phyloP scores from a whole-genome alignment of 1,140 invertebrate species.

The Euura saliciscinereae region DNA sequence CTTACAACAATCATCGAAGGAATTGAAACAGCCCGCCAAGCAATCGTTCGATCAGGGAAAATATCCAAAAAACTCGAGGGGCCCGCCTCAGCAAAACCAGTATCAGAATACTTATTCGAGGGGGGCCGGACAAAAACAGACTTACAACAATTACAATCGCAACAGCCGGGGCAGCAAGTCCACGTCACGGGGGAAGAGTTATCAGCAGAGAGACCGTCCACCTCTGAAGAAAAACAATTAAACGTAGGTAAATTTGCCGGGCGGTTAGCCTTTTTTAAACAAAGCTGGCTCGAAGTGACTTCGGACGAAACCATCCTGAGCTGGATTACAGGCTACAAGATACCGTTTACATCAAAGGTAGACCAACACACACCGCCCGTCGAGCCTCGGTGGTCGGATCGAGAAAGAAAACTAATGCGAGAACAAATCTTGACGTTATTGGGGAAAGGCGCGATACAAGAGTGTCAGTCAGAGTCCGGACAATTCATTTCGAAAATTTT shows the following conservation, averaged over 20 bases:
- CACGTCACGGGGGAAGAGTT: not conserved
- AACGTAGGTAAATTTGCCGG: conserved; percentile 16
- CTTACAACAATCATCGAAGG: conserved; percentile 17
- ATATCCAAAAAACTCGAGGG: conserved; percentile 21
- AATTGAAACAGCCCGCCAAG: conserved; percentile 18
- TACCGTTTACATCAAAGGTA: not conserved
- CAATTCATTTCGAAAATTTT: not conserved
- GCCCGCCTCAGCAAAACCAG: conserved; percentile 22
- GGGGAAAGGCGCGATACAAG: not conserved
- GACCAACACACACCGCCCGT: no score
- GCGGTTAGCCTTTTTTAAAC: conserved; percentile 14
- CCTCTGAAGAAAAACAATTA: conserved; percentile 17
- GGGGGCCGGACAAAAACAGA: conserved; percentile 20
- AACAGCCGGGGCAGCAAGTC: conserved; percentile 20
- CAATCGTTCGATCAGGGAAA: conserved; percentile 6
- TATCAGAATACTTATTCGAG: conserved; percentile 22
- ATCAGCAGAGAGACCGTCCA: conserved; percentile 10
- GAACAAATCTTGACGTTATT: not conserved
- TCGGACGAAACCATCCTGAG: conserved; percentile 17
- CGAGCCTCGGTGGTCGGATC: no score
- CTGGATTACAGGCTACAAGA: conserved; percentile 21
- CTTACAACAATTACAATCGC: conserved; percentile 22
- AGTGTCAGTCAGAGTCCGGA: not conserved
- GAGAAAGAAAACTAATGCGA: not conserved
- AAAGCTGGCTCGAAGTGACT: conserved; percentile 16